Percentiles rank a stretch among this genome's conserved stretches.
phyloP scores from a whole-genome alignment of 1,140 invertebrate species.

The Gryllus bimaculatus region DNA sequence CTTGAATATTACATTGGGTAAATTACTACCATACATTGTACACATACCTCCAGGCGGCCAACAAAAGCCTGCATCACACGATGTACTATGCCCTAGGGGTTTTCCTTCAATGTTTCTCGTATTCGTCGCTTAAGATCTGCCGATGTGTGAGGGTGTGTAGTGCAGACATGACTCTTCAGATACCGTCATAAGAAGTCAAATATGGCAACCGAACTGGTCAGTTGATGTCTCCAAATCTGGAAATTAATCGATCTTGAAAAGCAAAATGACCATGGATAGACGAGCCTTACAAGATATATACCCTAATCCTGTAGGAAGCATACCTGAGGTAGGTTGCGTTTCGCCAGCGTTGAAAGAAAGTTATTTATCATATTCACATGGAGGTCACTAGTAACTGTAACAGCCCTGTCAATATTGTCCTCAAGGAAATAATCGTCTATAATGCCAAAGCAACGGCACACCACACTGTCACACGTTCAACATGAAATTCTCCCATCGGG shows the following conservation, averaged over 20 bases:
- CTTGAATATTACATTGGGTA: background rate
- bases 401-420: background rate
- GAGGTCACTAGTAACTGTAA: background rate
- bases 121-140: background rate
- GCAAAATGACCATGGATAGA: background rate
- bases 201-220: background rate
- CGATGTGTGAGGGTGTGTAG: background rate
- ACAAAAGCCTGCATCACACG: background rate
- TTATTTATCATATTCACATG: background rate
- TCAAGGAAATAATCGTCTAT: background rate
- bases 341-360: background rate
- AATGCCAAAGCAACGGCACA: constrained; percentile 5
- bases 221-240: constrained; percentile 1
- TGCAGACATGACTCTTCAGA: background rate
- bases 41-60: background rate
- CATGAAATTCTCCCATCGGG: too few relatives aligned
- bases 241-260: background rate
- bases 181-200: background rate
- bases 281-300: background rate
- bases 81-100: background rate
- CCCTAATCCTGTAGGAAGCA: background rate
- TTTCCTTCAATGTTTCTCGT: background rate
- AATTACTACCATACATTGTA: background rate
- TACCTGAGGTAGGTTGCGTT: background rate
- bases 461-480: background rate